Conservation (phyloP, 2,113 vertebrate species). For the Numenius arquata region DNA sequence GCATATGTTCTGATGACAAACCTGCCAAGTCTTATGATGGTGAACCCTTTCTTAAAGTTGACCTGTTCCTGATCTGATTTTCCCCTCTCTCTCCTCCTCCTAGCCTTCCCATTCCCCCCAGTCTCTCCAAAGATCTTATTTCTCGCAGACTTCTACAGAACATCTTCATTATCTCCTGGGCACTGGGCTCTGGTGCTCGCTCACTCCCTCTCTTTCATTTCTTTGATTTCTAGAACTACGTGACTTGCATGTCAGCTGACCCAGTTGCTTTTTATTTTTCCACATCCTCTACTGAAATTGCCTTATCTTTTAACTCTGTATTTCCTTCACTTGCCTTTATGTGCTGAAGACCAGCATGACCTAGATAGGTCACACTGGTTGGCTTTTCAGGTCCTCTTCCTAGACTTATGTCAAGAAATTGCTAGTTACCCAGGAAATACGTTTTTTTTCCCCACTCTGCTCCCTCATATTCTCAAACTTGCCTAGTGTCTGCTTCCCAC, state of each 20-base stretch:
- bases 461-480: not conserved
- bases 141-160: not conserved
- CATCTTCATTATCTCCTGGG: not conserved
- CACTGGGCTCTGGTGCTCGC: not conserved
- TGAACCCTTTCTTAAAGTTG: not conserved
- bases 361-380: not conserved
- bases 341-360: not conserved
- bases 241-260: not conserved
- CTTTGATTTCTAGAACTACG: not conserved
- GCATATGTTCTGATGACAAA: not conserved
- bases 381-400: not conserved
- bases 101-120: not conserved
- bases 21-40: not conserved
- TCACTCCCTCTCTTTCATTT: accelerated
- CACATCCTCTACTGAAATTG: not conserved
- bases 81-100: not conserved
- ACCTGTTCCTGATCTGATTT: not conserved
- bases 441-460: not conserved
- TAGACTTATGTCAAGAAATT: not conserved
- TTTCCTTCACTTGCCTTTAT: not conserved
- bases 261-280: not conserved
- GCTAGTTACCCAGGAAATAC: not conserved
- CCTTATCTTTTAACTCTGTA: not conserved
- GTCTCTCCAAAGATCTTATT: not conserved
- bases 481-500: not conserved